phyloP scores from a whole-genome alignment of 2,113 vertebrate species.

The Sylvilagus bachmani region DNA sequence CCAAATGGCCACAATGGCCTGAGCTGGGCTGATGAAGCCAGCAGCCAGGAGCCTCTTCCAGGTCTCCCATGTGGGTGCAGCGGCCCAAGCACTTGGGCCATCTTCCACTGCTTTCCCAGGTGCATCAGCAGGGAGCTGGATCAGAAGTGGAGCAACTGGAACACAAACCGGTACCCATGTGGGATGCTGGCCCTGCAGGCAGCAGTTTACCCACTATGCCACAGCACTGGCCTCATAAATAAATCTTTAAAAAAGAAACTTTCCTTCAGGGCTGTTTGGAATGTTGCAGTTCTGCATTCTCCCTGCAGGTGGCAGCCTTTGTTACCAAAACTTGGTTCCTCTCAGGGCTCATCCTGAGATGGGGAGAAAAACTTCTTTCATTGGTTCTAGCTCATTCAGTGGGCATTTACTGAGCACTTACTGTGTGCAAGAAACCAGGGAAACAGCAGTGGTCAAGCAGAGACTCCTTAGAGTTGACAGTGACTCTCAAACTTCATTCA shows the following conservation, averaged over 20 bases:
- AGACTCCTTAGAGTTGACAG: not conserved
- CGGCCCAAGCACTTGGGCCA: too few species aligned
- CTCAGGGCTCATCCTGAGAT: not conserved
- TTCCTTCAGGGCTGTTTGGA: not conserved
- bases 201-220: too few species aligned
- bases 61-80: too few species aligned
- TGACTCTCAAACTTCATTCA: constrained; percentile 8
- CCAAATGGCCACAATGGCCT: too few species aligned
- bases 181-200: too few species aligned
- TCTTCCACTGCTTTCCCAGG: too few species aligned
- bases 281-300: not conserved
- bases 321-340: constrained; percentile 51
- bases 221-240: too few species aligned
- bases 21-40: too few species aligned
- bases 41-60: too few species aligned
- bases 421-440: not conserved
- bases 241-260: not conserved
- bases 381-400: not conserved
- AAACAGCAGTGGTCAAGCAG: not conserved
- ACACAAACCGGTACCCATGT: too few species aligned
- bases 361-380: not conserved
- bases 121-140: too few species aligned
- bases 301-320: constrained; percentile 73
- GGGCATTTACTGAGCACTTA: constrained; percentile 27
- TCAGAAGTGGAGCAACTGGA: too few species aligned